Conservation (phyloP, 2,888 invertebrate genomes). For the Iselma pallidipennis region DNA sequence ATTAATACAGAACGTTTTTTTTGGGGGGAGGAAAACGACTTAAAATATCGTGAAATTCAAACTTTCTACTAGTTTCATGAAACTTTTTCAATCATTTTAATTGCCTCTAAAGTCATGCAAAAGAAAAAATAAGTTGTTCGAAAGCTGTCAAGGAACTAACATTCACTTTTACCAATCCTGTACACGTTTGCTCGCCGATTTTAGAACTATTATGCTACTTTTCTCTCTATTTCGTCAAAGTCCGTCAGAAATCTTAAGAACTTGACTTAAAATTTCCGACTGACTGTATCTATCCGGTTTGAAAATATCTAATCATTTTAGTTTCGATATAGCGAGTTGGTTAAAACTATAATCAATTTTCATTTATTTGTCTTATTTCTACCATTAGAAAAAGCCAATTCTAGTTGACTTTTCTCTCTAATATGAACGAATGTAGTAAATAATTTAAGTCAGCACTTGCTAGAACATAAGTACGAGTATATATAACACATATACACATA, state of each 20-base stretch:
- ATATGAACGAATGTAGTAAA: conserved; percentile 27
- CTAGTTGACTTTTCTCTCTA: conserved; percentile 4
- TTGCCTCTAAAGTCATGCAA: too few species aligned
- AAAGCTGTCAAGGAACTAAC: too few species aligned
- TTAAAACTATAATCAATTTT: conserved; percentile 22
- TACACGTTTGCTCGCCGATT: neutral
- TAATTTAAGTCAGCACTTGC: conserved; percentile 40
- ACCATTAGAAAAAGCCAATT: conserved; percentile 2
- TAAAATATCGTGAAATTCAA: too few species aligned
- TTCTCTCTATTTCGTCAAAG: conserved; percentile 13
- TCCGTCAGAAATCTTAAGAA: too few species aligned
- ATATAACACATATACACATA: neutral
- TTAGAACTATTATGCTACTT: neutral
- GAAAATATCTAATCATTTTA: conserved; percentile 18
- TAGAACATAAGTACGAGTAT: conserved; percentile 6
- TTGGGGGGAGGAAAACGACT: too few species aligned
- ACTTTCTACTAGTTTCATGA: too few species aligned
- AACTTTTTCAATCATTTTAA: too few species aligned
- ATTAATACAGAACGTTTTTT: too few species aligned
- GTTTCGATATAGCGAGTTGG: neutral
- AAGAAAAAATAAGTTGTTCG: too few species aligned
- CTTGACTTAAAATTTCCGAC: too few species aligned
- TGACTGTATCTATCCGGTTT: too few species aligned
- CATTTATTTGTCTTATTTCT: conserved; percentile 18
- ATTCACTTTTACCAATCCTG: too few species aligned